Evolutionary conservation across 1,140 invertebrate genomes (phyloP), one percentile per base, ranked within the genome.

Genomic region (Brachionus plicatilis): DNA sequence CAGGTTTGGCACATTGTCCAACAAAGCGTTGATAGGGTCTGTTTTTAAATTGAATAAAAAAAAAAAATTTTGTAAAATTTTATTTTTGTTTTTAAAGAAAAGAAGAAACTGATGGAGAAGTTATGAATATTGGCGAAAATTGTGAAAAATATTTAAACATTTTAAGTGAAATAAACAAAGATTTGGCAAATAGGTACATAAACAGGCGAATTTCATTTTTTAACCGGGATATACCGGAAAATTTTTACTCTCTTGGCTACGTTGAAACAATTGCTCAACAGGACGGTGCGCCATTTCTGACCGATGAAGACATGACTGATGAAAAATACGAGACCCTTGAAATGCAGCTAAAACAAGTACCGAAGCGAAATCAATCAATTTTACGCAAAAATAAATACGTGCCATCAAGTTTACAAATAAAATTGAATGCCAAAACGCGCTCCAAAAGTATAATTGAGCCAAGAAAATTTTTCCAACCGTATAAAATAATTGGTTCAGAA

Each of bases 61-160:
- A n/a, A 27, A 47, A 47, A 6, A 6, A 7, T 60, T 29, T 60
- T 1, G 4, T 9, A n/a, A 29, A 11, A 50, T n/a, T 8, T 65
- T 17, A 53, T 65, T 80, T 11, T 82, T 60, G n/a, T 83, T 37
- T 43, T 50, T 72, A 8, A 24, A 83, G 82, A 1, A 83, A 83
- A 72, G 60, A 83, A 24, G 82, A 83, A 56, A 72, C 82, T 3
- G 82, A 83, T 41, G 37, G 47, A 83, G 82, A 83, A 70, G 65
- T 68, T 1, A 41, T 83, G 43, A 60, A 43, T 6, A 83, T 83
- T 8, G 17, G 17, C 3, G 72, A 76, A 76, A 76, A 47, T 76
- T 76, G 72, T 76, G 72, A 76, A 50, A 76, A 76, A 76, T 76
- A 76, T 76, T 24, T 76, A 11, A 50, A 33, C 12, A 50, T 76